Percentiles rank a stretch among this genome's conserved stretches.
Conservation (phyloP, 2,797 vertebrate genomes). For the Euphonia xanthogaster region DNA sequence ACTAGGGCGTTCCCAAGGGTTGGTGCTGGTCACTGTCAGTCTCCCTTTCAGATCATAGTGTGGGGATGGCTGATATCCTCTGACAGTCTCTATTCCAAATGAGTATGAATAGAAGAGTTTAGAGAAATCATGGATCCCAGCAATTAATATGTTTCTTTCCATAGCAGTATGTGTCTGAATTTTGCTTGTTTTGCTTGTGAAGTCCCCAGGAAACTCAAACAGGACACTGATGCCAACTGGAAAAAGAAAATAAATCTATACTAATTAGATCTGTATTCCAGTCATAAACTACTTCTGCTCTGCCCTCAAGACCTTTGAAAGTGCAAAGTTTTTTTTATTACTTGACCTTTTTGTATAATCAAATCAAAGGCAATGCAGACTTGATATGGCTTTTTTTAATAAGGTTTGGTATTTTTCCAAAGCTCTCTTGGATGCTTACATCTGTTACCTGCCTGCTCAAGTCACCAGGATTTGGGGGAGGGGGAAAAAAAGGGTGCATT, state of each 20-base stretch:
- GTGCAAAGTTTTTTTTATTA: slow-evolving; percentile 29
- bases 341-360: slow-evolving; percentile 34
- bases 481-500: not conserved
- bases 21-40: not conserved
- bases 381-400: not conserved
- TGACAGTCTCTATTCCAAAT: not conserved
- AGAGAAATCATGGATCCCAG: not conserved
- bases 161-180: not conserved
- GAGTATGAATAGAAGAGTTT: not conserved
- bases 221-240: not conserved
- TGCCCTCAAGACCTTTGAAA: not conserved
- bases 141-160: not conserved
- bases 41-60: not conserved
- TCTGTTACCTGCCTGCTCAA: not conserved
- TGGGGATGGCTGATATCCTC: not conserved
- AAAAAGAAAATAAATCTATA: not conserved
- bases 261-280: not conserved
- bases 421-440: not conserved
- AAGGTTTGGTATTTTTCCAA: not conserved
- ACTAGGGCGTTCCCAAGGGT: not conserved
- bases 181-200: not conserved
- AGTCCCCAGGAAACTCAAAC: not conserved
- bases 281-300: not conserved
- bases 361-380: not conserved
- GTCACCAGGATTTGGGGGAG: not conserved